Base-by-base conservation (phyloP, 2,797 vertebrate genomes). In the Malurus leucopterus region DNA sequence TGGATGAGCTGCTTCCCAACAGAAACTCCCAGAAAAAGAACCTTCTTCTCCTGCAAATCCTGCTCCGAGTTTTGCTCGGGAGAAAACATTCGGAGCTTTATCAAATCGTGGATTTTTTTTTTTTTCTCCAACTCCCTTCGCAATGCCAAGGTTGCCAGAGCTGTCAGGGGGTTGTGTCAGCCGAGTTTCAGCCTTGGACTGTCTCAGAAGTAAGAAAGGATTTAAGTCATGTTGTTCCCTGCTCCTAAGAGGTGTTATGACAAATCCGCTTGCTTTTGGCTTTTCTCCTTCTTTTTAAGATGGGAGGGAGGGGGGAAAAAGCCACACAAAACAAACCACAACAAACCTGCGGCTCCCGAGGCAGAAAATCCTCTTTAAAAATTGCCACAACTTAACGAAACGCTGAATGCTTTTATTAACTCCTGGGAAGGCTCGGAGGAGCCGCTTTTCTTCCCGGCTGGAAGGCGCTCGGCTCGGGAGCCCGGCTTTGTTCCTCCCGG, bases 171-270 rank as follows among this genome's bases (percentile, higher is more conserved):
- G 38, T 68, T 86, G 13, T 58, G 27, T 38, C 85, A 74, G 75
- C 72, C 2, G 13, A 21, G 41, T 11, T 50, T 41, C 89, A 90
- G 91, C 91, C 89, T 91, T 92, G 95, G 91, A 81, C 88, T 34
- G 82, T 79, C 93, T 90, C 91, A 18, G 91, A 64, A 93, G 86
- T 72, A 85, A 88, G 92, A 36, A 92, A 85, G 34, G 79, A 88
- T 92, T 96, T 80, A 64, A 90, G 21, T 61, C 75, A 16, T 34
- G 41, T 40, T 78, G 71, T 67, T 43, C 84, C 38, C 78, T 22
- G 55, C 86, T 94, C 84, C 72, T 29, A 61, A 87, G 92, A 93
- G 63, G 11, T 53, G 32, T 78, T 78, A 70, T 76, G 79, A 95
- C 87, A 95, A 95, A 96, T 73, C 65, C 58, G 2, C 51, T 80